These are phyloP conservation scores for Delichon dasypus DNA, from an alignment of 2,797 vertebrate species.

Conservation along the genomic window DNA sequence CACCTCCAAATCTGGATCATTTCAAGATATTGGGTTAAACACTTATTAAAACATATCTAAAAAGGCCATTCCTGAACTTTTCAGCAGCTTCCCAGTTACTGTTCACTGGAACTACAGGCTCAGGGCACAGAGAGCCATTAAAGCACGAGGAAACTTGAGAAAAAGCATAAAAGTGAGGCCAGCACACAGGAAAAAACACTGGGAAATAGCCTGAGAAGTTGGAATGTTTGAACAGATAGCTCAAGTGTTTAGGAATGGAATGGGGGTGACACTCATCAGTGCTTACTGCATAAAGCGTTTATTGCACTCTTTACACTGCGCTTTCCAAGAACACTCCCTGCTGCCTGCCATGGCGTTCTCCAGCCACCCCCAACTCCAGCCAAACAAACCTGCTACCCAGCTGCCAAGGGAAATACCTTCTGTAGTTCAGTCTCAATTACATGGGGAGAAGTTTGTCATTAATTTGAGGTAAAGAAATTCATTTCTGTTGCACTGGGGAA, in stretches of 20 bases:
- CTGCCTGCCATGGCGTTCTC: not conserved
- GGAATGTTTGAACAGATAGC: not conserved
- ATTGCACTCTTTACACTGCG: not conserved
- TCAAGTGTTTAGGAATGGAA: not conserved
- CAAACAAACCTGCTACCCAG: not conserved
- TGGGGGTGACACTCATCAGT: not conserved
- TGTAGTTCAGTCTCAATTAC: fast-evolving
- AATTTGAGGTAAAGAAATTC: not conserved
- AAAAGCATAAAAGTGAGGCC: not conserved
- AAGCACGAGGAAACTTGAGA: not conserved
- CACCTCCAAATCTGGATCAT: not conserved
- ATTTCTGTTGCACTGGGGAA: not conserved
- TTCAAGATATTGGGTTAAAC: not conserved
- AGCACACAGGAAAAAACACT: not conserved
- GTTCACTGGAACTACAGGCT: not conserved
- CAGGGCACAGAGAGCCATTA: not conserved
- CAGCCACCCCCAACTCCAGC: not conserved
- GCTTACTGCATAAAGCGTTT: not conserved
- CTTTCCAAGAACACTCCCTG: not conserved
- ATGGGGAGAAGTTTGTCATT: not conserved
- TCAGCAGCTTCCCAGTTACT: not conserved
- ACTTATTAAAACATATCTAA: not conserved
- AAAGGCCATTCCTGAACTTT: not conserved
- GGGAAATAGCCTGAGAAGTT: not conserved
- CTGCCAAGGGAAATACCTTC: not conserved